Conservation (phyloP, 2,888 invertebrate genomes). For the Frankliniella fusca region DNA sequence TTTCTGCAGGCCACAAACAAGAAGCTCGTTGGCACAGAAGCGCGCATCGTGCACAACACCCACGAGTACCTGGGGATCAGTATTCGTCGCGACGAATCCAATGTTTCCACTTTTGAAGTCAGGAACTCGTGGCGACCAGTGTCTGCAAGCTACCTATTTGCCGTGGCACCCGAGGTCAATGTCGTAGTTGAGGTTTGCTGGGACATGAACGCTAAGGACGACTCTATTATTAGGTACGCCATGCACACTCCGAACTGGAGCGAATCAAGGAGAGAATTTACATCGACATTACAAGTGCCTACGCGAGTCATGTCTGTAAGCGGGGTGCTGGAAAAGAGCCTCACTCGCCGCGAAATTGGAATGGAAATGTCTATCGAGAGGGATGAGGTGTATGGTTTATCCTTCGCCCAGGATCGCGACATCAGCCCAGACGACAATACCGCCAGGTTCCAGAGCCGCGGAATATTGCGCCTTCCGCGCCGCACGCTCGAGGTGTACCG, state of each 20-base stretch:
- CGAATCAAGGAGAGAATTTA: slow-evolving; percentile 35
- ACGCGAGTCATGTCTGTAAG: slow-evolving; percentile 37
- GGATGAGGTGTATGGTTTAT: slow-evolving; percentile 40
- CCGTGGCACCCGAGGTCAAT: slow-evolving; percentile 36
- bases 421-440: neutral
- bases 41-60: slow-evolving; percentile 32
- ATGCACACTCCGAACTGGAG: slow-evolving; percentile 31
- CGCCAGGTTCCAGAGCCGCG: neutral
- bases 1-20: slow-evolving; percentile 30
- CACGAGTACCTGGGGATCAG: slow-evolving; percentile 30
- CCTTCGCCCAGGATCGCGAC: slow-evolving; percentile 37
- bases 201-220: slow-evolving; percentile 39
- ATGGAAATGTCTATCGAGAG: slow-evolving; percentile 39
- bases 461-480: slow-evolving; percentile 37
- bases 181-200: slow-evolving; percentile 41
- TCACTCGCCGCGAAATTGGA: slow-evolving; percentile 37
- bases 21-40: slow-evolving; percentile 26
- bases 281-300: slow-evolving; percentile 36
- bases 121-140: slow-evolving; percentile 42
- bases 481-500: slow-evolving; percentile 39
- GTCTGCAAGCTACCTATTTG: slow-evolving; percentile 39
- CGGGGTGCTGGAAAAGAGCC: slow-evolving; percentile 35
- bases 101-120: slow-evolving; percentile 37
- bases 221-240: slow-evolving; percentile 37
- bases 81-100: slow-evolving; percentile 27